These are phyloP conservation scores for Rhegmatorhina hoffmannsi DNA, from an alignment of 2,113 vertebrate species.

Conservation along the genomic window DNA sequence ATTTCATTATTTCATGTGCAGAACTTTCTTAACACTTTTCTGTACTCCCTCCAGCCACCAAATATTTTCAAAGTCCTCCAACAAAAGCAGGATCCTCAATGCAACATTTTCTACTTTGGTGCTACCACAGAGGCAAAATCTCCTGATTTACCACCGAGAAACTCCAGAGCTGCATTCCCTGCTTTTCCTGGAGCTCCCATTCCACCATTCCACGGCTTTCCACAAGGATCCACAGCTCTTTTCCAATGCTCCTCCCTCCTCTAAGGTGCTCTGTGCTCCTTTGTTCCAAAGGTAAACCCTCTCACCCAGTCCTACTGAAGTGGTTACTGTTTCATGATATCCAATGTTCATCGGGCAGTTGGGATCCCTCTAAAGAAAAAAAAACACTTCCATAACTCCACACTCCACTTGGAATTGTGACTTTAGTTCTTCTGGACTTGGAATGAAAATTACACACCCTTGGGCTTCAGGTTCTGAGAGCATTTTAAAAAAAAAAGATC, in stretches of 20 bases:
- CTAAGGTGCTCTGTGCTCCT: background rate
- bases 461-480: background rate
- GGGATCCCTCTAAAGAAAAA: background rate
- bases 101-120: rapidly evolving
- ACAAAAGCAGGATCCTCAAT: rapidly evolving
- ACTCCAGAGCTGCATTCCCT: background rate
- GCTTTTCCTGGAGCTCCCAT: background rate
- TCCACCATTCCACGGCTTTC: background rate
- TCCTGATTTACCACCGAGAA: rapidly evolving
- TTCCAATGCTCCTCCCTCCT: background rate
- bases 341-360: background rate
- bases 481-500: background rate
- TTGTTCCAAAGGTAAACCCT: background rate
- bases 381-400: background rate
- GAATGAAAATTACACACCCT: background rate
- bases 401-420: rapidly evolving
- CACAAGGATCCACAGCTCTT: background rate
- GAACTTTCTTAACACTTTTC: background rate
- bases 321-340: background rate
- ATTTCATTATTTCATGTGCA: background rate
- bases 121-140: background rate
- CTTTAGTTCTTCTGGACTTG: background rate
- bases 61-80: background rate
- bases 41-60: background rate
- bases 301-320: background rate